These are phyloP conservation scores for Argyrosomus japonicus DNA, from an alignment of 2,113 vertebrate species.

Conservation along the genomic window DNA sequence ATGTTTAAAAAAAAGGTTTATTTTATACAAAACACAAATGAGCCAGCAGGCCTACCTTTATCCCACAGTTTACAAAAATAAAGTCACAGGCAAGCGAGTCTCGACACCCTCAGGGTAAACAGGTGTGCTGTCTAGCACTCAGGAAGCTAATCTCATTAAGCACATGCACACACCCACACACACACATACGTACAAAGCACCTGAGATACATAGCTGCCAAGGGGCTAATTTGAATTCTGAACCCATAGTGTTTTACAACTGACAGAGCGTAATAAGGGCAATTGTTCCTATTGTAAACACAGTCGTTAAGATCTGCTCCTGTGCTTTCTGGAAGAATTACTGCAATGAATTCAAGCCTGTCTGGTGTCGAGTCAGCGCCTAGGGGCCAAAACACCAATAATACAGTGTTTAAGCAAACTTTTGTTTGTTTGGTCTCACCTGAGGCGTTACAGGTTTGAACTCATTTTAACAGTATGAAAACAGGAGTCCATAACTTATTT, in stretches of 20 bases:
- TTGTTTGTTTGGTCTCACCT: conserved; percentile 31
- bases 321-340: conserved; percentile 43
- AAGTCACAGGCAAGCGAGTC: conserved; percentile 53
- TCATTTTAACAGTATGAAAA: conserved; percentile 42
- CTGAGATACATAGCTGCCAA: conserved; percentile 76
- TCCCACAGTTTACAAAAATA: conserved; percentile 72
- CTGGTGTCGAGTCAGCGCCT: conserved; percentile 42
- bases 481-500: conserved; percentile 3
- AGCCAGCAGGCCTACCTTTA: conserved; percentile 24
- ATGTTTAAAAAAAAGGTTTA: conserved; percentile 45
- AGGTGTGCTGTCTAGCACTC: conserved; percentile 57
- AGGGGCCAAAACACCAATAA: conserved; percentile 19
- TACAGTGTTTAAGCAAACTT: background rate
- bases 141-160: conserved; percentile 59
- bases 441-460: conserved; percentile 44
- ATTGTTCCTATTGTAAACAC: conserved; percentile 49
- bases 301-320: conserved; percentile 34
- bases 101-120: conserved; percentile 57
- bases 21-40: conserved; percentile 58
- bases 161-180: conserved; percentile 36
- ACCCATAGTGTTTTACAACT: conserved; percentile 52
- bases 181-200: conserved; percentile 53
- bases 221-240: conserved; percentile 53
- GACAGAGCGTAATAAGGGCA: conserved; percentile 38
- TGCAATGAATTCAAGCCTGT: conserved; percentile 27